Base-by-base conservation (phyloP, 2,888 invertebrate species). In the Spodoptera picta region DNA sequence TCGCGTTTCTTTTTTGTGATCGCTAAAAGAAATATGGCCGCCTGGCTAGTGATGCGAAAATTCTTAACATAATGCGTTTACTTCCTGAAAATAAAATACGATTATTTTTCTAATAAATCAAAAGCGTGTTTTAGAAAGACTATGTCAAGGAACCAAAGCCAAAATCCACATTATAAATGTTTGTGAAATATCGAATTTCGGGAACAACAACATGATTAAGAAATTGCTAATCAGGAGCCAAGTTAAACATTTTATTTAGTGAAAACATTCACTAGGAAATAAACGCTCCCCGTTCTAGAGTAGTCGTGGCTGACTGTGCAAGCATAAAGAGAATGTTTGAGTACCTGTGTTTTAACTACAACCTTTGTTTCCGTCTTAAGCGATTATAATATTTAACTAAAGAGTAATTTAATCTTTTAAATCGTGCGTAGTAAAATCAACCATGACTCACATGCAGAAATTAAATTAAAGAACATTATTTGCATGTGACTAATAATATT, bases 191-290 rank as follows among this genome's bases (percentile, higher is more conserved):
- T 75, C 54, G 14, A 4, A 56, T 77, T 69, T 61, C 75, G 44
- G 57, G 7, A 69, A 77, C 51, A 61, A 57, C 47, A 73, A 64
- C 52, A 67, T 43, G 65, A 57, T 64, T 51, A 60, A 55, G 46
- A 48, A 57, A 65, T 64, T 57, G 52, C 52, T 41, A 64, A 70
- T 65, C 36, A n/a, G 47, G 24, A 60, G 70, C 73, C 73, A 78
- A 71, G 49, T 65, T 56, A 73, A 78, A 75, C 67, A 75, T 61
- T 69, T 60, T 50, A 12, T 61, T 61, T 58, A 23, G 42, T 47
- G 19, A 48, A 73, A 70, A 23, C 60, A 27, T 9, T 0, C 36
- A 36, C 36, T 75, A 47, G 54, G 55, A 60, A 69, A 69, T 46
- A 24, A 46, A 53, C 49, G 64, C 54, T 42, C 60, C 58, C 42